Conservation (phyloP, 1,140 invertebrate genomes). For the Cydia amplana region DNA sequence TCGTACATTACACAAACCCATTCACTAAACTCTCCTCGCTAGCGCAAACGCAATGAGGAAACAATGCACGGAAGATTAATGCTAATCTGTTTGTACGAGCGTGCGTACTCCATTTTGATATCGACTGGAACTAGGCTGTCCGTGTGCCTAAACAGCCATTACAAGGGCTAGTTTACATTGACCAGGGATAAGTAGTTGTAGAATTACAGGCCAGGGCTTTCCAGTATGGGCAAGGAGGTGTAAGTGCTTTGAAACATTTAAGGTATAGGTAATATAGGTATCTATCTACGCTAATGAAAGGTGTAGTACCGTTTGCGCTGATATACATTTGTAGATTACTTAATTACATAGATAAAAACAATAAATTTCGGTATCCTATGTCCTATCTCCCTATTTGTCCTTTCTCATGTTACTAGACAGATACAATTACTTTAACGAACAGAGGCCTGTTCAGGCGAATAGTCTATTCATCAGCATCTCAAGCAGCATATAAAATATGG, state of each 20-base stretch:
- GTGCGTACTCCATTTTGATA: conserved; percentile 32
- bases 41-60: conserved; percentile 28
- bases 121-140: conserved; percentile 20
- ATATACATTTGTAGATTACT: not conserved
- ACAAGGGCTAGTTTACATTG: conserved; percentile 26
- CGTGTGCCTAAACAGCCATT: conserved; percentile 29
- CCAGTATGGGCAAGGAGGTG: not conserved
- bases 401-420: too few species aligned
- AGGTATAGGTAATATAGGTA: too few species aligned
- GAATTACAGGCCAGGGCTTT: conserved; percentile 13
- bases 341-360: too few species aligned
- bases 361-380: too few species aligned
- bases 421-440: not conserved
- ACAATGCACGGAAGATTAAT: conserved; percentile 27
- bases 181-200: conserved; percentile 25
- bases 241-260: not conserved
- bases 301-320: not conserved
- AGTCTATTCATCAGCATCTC: not conserved
- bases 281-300: too few species aligned
- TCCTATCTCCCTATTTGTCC: too few species aligned
- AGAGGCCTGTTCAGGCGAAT: not conserved
- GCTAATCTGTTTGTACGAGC: conserved; percentile 25
- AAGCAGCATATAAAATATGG: conserved; percentile 7
- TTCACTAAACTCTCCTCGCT: conserved; percentile 10
- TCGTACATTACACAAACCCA: conserved; percentile 5